Evolutionary conservation across 2,113 vertebrate species (phyloP).

Genomic region (Corapipo altera): DNA sequence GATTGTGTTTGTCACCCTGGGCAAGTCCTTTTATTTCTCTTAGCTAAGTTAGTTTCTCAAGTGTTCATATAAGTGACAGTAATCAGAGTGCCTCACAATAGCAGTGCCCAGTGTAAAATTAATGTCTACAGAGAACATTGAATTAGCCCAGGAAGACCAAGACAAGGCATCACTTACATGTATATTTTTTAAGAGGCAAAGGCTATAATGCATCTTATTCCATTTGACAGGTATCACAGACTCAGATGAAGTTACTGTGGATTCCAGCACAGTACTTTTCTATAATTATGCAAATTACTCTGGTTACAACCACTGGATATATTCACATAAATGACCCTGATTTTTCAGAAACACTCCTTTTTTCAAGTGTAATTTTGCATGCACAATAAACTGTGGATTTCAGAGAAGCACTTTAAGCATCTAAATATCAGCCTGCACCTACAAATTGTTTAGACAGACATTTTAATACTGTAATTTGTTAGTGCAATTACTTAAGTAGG

Average conservation of each 20-base stretch:
- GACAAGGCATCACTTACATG: background rate
- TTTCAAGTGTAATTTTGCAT: constrained; percentile 30
- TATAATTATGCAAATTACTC: constrained; percentile 22
- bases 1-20: background rate
- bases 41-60: background rate
- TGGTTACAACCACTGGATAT: background rate
- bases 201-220: background rate
- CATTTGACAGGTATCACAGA: background rate
- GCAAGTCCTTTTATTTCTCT: background rate
- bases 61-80: background rate
- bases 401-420: constrained; percentile 17
- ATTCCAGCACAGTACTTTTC: background rate
- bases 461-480: constrained; percentile 54
- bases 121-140: background rate
- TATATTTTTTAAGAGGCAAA: background rate
- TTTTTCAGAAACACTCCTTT: constrained; percentile 25
- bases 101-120: background rate
- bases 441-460: constrained; percentile 42
- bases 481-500: constrained; percentile 43
- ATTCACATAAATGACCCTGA: constrained; percentile 13
- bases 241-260: background rate
- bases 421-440: constrained; percentile 40
- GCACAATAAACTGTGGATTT: constrained; percentile 48
- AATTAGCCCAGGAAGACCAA: background rate
- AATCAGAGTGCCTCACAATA: background rate